Conservation (phyloP, 2,797 vertebrate species). For the Sebastes trivittatus region DNA sequence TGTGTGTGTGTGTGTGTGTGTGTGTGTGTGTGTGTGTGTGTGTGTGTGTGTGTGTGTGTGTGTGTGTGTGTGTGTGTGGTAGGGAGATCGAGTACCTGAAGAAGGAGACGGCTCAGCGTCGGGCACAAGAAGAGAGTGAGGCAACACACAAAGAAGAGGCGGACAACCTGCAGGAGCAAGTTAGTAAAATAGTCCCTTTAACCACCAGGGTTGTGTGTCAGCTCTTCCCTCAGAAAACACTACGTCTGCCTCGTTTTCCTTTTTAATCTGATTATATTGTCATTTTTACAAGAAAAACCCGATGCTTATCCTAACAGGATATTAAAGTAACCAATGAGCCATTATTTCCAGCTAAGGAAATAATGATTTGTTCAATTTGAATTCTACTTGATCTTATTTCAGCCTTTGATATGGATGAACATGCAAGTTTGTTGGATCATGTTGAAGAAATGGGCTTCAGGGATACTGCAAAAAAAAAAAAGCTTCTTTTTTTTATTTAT, state of each 20-base stretch:
- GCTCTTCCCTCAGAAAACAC: background rate
- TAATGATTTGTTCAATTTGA: background rate
- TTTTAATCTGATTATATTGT: background rate
- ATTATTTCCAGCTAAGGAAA: background rate
- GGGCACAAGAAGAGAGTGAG: conserved; percentile 89
- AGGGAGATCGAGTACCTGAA: conserved; percentile 96
- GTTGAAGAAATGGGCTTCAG: too few relatives aligned
- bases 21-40: background rate
- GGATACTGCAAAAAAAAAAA: too few relatives aligned
- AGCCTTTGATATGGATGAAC: background rate
- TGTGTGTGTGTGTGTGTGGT: background rate
- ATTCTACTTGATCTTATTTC: background rate
- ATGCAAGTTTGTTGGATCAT: background rate
- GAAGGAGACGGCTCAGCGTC: conserved; percentile 93
- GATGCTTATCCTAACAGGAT: too few relatives aligned
- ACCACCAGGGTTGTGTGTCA: background rate
- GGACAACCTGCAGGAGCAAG: conserved; percentile 94
- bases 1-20: background rate
- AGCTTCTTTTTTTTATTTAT: too few relatives aligned
- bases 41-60: background rate
- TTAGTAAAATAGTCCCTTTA: conserved; percentile 24
- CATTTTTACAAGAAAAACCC: background rate
- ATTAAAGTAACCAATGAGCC: background rate
- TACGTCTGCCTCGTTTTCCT: background rate
- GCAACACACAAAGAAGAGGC: conserved; percentile 92